Conservation (phyloP, 2,113 vertebrate species). For the Otolemur garnettii region DNA sequence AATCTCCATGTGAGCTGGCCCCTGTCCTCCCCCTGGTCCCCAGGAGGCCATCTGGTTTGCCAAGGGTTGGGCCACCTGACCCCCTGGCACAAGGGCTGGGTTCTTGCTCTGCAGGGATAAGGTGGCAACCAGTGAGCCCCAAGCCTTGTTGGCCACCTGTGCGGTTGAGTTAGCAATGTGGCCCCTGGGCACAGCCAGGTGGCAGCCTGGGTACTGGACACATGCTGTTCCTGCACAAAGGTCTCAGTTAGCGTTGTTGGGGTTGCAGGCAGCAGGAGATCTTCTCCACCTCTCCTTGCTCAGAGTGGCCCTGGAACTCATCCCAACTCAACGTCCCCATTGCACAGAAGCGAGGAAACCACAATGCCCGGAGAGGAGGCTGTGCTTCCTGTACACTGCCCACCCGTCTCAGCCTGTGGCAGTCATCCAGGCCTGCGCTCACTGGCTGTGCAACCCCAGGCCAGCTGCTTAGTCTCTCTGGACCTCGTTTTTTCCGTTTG, state of each 20-base stretch:
- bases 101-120: background rate
- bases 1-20: background rate
- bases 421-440: background rate
- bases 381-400: accelerated
- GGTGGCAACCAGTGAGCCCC: background rate
- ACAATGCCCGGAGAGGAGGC: background rate
- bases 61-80: background rate
- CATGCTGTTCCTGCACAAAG: background rate
- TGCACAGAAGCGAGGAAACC: background rate
- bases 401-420: background rate
- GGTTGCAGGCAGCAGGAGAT: background rate
- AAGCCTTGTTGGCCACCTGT: background rate
- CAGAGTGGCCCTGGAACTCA: background rate
- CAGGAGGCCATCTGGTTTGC: slow-evolving; percentile 16
- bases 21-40: background rate
- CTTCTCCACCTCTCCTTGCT: background rate
- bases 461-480: background rate
- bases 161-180: no score
- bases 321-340: background rate
- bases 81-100: no score
- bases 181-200: background rate
- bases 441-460: background rate
- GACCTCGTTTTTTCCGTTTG: background rate
- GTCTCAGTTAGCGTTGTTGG: background rate
- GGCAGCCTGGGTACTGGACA: background rate